These are phyloP conservation scores for Benitochromis conjunctus DNA, from an alignment of 2,113 vertebrate genomes.

Conservation along the genomic window DNA sequence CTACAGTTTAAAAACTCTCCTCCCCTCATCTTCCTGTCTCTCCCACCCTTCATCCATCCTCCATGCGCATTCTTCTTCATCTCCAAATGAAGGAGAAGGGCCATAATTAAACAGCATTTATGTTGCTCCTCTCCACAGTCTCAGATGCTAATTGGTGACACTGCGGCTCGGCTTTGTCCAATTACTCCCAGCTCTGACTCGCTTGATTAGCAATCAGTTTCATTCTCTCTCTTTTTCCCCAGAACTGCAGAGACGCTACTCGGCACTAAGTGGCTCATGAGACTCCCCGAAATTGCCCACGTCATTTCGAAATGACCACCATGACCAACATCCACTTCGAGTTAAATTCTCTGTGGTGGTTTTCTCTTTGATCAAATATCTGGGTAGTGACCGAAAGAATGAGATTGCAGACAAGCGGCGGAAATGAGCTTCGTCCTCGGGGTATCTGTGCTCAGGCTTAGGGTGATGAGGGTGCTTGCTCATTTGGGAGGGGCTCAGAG, in stretches of 20 bases:
- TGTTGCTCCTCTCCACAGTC: slow-evolving; percentile 34
- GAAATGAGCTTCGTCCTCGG: not conserved
- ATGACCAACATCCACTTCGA: not conserved
- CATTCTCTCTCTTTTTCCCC: not conserved
- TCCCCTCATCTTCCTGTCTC: not conserved
- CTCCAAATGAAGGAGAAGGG: slow-evolving; percentile 14
- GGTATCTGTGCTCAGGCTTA: not conserved
- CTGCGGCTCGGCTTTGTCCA: slow-evolving; percentile 50
- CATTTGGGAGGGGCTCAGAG: not conserved
- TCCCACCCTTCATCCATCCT: not conserved
- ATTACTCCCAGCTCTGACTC: slow-evolving; percentile 55
- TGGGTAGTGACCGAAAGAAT: not conserved
- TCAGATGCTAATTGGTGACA: slow-evolving; percentile 66
- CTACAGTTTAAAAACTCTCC: not conserved
- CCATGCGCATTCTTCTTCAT: not conserved
- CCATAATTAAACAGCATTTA: slow-evolving; percentile 49
- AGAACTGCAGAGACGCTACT: slow-evolving; percentile 1
- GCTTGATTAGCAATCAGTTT: slow-evolving; percentile 64
- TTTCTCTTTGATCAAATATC: not conserved
- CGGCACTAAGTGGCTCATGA: not conserved
- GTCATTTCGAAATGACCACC: not conserved
- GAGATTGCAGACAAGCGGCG: not conserved
- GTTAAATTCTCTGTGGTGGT: not conserved
- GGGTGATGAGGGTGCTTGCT: not conserved
- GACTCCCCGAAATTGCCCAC: not conserved